Base-by-base conservation (phyloP, 2,888 invertebrate genomes). In the Parnassius orleans region DNA sequence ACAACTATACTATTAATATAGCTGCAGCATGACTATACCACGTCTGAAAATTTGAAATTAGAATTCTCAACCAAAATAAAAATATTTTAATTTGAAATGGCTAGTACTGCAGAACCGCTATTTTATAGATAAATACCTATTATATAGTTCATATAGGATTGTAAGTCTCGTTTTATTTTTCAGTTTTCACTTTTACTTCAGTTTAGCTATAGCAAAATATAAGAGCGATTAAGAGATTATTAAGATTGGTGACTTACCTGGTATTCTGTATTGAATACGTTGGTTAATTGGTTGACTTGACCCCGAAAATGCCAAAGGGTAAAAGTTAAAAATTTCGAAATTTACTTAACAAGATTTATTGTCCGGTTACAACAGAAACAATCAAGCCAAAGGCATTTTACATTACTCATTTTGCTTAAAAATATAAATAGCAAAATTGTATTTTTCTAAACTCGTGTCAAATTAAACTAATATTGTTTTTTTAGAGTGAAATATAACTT, bases 301-400 rank as follows among this genome's bases (percentile, higher is more conserved):
- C 55, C 59, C 63, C 63, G 58, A 60, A 41, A 63, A 63, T 63
- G 59, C 42, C 59, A 60, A 63, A 63, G 63, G 59, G 59, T 56
- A 59, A 56, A 33, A 56, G 56, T 59, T 60, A 59, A 63, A 63
- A 63, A 59, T 56, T 56, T 56, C 56, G 56, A 55, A 59, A 63
- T 63, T 63, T 56, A 63, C 59, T 59, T 52, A 59, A 59, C 63
- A 63, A 47, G 55, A 55, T 60, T 53, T 57, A 44, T 53, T 62
- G 42, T 48, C 42, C 53, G 52, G 19, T 63, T 53, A 56, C 59
- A 59, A 63, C 33, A 59, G 59, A 41, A 44, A 54, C 33, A 44
- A 24, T 44, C 33, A 14, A 48, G 3, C 14, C 33, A 7, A 33
- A 33, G 33, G 7, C 33, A 33, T 24, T 24, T 24, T 24, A 24